Base-by-base conservation (phyloP, 2,113 vertebrate genomes). In the Silurus meridionalis region DNA sequence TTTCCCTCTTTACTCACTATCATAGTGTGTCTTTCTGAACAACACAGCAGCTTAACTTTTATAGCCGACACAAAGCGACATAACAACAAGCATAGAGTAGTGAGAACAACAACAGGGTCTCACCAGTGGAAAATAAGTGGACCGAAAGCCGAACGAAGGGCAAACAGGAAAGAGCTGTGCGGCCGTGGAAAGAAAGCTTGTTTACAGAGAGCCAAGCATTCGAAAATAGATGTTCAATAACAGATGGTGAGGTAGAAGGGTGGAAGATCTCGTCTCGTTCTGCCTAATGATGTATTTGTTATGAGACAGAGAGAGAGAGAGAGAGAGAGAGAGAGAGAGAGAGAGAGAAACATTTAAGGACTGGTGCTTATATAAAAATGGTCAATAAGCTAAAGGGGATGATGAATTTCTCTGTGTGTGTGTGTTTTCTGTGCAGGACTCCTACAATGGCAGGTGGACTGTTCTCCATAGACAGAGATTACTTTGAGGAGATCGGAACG, bases 361-460 rank as follows among this genome's bases (percentile, higher is more conserved):
- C 28, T 63, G 63, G 52, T 23, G 87, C 58, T 87, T 89, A 89
- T 64, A 75, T 63, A 86, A 83, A 86, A 89, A 85, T 72, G 8
- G 58, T 83, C 80, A 87, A 90, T 90, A 88, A 89, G 91, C 90
- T 88, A 57, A 75, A 69, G 58, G 58, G 83, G 28, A 8, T 77
- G 15, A 69, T 85, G 80, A 61, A 50, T 55, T 14, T 81, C n/a
- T 15, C 8, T 84, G 21, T 64, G 48, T 74, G 80, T 77, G 57
- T 85, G 17, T 80, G 2, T 87, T 80, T 19, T 50, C 82, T 79
- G 87, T 61, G 50, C 91, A 99, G 98, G 93, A 99, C 98, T 88
- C 98, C 98, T 89, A 99, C 98, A 88, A 99, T 99, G 98, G 98
- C 98, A 87, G 98, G 98, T 89, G 98, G 98, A 88, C 95, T 99